These are phyloP conservation scores for Seladonia tumulorum DNA, from an alignment of 2,888 invertebrate species.

Conservation along the genomic window DNA sequence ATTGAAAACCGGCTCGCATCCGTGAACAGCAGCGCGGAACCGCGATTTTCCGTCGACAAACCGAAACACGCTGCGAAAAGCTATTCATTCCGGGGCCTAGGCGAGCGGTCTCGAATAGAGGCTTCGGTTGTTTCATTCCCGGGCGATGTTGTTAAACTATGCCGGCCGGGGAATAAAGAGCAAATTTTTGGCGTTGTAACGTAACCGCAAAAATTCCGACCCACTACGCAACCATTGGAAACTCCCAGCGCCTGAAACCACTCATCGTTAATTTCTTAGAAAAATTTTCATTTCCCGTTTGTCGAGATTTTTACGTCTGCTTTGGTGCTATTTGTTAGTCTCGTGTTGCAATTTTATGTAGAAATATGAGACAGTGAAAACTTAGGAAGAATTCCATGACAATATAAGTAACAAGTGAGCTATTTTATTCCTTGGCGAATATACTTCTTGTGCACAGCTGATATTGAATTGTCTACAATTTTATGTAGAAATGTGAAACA, in stretches of 20 bases:
- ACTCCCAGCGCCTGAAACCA: neutral
- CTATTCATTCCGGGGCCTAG: neutral
- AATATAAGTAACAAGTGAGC: too few relatives aligned
- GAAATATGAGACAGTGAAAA: too few relatives aligned
- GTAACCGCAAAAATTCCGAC: neutral
- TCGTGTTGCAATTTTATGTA: too few relatives aligned
- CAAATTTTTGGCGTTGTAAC: neutral
- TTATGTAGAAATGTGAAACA: too few relatives aligned
- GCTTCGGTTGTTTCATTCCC: neutral
- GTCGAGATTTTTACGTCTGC: too few relatives aligned
- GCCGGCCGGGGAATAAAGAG: neutral
- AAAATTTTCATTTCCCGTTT: neutral
- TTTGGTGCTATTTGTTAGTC: too few relatives aligned
- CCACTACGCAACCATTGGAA: neutral
- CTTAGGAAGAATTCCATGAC: too few relatives aligned
- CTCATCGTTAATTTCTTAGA: neutral
- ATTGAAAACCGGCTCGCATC: conserved; percentile 60
- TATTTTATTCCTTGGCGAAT: too few relatives aligned
- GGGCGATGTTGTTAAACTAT: neutral
- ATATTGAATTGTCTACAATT: too few relatives aligned
- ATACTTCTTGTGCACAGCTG: too few relatives aligned
- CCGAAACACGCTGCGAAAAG: neutral
- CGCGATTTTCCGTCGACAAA: neutral
- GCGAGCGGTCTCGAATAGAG: neutral
- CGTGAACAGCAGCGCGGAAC: neutral